Evolutionary conservation across 2,113 vertebrate genomes (phyloP).

Genomic region (Campylomormyrus tamandua): DNA sequence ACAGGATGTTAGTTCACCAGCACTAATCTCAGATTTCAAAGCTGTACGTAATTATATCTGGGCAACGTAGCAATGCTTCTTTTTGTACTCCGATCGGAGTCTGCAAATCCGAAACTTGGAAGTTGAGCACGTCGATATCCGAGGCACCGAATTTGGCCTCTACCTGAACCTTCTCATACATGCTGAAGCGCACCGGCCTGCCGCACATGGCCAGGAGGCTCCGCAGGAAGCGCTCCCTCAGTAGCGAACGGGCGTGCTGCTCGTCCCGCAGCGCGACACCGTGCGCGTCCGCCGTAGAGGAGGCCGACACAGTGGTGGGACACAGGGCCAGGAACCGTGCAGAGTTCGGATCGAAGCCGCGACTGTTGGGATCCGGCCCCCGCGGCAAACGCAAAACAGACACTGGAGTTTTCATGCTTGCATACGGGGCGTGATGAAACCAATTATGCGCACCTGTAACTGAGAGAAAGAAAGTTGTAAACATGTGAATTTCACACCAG

Average conservation of each 20-base stretch:
- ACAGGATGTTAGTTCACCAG: not conserved
- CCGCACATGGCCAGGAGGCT: slow-evolving; percentile 67
- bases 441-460: not conserved
- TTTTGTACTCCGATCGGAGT: slow-evolving; percentile 79
- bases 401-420: slow-evolving; percentile 50
- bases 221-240: slow-evolving; percentile 75
- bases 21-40: slow-evolving; percentile 56
- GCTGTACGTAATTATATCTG: slow-evolving; percentile 73
- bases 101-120: slow-evolving; percentile 76
- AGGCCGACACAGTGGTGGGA: slow-evolving; percentile 44
- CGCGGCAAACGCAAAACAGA: slow-evolving; percentile 55
- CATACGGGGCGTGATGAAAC: too few relatives aligned
- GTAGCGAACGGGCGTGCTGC: slow-evolving; percentile 56
- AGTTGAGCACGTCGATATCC: slow-evolving; percentile 76
- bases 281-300: not conserved
- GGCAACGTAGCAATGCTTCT: slow-evolving; percentile 71
- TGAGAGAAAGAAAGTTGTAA: not conserved
- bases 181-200: slow-evolving; percentile 60
- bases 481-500: not conserved
- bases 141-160: slow-evolving; percentile 69
- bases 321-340: slow-evolving; percentile 57
- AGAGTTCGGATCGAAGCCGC: slow-evolving; percentile 65
- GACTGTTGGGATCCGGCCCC: slow-evolving; percentile 62
- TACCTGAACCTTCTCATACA: slow-evolving; percentile 70
- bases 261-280: slow-evolving; percentile 41